Evolutionary conservation across 1,140 invertebrate species (phyloP).

Genomic region (Ylistrum balloti): DNA sequence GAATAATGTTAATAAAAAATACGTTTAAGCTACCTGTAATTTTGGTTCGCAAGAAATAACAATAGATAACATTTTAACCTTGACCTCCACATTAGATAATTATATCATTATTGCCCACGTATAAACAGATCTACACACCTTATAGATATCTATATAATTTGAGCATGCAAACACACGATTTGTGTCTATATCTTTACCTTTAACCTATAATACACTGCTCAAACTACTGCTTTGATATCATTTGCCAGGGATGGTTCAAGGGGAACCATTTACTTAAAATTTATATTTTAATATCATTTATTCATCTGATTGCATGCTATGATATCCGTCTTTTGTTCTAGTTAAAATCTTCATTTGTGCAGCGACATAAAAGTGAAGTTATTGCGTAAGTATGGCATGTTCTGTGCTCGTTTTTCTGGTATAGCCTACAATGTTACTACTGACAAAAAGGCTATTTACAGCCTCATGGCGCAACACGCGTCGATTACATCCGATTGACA

Average conservation of each 20-base stretch:
- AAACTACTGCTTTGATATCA: background rate
- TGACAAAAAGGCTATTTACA: background rate
- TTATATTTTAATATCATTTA: slow-evolving; percentile 40
- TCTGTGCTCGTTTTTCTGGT: background rate
- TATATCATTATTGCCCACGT: background rate
- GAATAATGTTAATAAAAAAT: no score
- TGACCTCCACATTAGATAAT: no score
- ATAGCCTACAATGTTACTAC: background rate
- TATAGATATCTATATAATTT: background rate
- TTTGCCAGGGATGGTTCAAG: background rate
- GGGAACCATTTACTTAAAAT: background rate
- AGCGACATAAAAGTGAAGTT: slow-evolving; percentile 38
- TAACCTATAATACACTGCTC: background rate
- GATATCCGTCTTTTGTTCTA: slow-evolving; percentile 3
- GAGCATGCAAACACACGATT: background rate
- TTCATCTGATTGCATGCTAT: background rate
- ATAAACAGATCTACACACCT: background rate
- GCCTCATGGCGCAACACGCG: slow-evolving; percentile 1
- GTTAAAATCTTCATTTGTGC: slow-evolving; percentile 39
- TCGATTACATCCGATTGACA: slow-evolving; percentile 4
- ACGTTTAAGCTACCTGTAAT: no score
- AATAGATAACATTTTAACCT: no score
- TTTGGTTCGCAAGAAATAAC: no score
- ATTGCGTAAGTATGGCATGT: background rate
- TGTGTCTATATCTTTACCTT: background rate